A percentile compares a stretch with the other conserved stretches of the same genome.
Conservation (phyloP, 2,888 invertebrate species). For the Polymixis flavicincta region DNA sequence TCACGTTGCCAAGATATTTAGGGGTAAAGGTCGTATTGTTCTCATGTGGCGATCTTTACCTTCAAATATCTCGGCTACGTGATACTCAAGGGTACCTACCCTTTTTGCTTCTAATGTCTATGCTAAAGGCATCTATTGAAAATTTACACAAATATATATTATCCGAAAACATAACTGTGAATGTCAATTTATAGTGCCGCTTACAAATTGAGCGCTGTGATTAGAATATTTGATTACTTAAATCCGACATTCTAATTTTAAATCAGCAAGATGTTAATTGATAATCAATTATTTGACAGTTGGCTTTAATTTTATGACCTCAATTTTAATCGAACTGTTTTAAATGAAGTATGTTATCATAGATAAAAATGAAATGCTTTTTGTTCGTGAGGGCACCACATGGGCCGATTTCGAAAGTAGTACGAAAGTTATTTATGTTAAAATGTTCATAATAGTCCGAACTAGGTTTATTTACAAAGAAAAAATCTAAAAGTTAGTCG, state of each 20-base stretch:
- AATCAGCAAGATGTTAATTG: neutral
- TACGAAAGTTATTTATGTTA: neutral
- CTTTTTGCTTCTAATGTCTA: no score
- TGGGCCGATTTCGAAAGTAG: no score
- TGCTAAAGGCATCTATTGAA: neutral
- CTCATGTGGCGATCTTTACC: slow-evolving; percentile 2
- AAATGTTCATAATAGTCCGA: neutral
- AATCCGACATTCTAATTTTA: neutral
- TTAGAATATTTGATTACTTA: no score
- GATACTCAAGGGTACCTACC: neutral
- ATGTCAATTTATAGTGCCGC: neutral
- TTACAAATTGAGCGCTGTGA: neutral
- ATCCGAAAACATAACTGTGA: neutral
- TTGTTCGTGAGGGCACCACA: no score
- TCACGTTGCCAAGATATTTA: neutral
- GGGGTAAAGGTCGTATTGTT: neutral
- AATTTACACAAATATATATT: neutral
- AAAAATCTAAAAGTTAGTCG: neutral
- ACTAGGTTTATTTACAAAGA: neutral
- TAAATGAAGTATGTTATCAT: neutral
- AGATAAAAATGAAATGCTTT: neutral
- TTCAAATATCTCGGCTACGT: slow-evolving; percentile 1
- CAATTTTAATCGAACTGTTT: neutral
- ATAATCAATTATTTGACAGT: neutral
- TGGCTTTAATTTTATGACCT: no score